Percentiles rank a stretch among this genome's conserved stretches.
These are phyloP conservation scores for Connochaetes taurinus DNA, from an alignment of 2,113 vertebrate species.

Conservation along the genomic window DNA sequence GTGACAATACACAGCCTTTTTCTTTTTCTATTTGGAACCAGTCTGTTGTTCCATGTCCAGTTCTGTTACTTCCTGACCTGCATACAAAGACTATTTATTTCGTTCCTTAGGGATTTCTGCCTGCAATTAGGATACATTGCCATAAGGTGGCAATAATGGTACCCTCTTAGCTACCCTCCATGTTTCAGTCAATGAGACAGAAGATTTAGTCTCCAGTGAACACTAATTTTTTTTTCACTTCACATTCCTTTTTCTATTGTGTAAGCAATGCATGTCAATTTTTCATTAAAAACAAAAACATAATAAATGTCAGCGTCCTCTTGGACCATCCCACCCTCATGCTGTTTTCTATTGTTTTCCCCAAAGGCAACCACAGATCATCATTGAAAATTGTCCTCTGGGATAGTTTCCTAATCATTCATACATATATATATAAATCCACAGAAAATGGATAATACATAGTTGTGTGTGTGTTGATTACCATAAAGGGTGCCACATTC, in stretches of 20 bases:
- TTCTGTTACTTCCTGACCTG: no score
- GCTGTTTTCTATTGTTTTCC: neutral
- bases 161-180: neutral
- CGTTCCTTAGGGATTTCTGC: neutral
- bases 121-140: neutral
- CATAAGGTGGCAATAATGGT: neutral
- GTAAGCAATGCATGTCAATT: neutral
- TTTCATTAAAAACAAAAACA: neutral
- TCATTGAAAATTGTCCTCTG: neutral
- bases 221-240: constrained; percentile 5
- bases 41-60: no score
- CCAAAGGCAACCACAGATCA: neutral
- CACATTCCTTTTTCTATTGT: neutral
- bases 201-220: neutral
- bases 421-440: neutral
- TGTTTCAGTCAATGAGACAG: neutral
- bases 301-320: neutral
- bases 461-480: neutral
- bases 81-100: neutral
- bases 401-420: neutral
- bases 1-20: no score
- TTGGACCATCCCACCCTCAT: neutral
- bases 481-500: neutral
- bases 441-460: neutral
- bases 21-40: no score